Conservation (phyloP, 2,888 invertebrate species). For the Plusia festucae region DNA sequence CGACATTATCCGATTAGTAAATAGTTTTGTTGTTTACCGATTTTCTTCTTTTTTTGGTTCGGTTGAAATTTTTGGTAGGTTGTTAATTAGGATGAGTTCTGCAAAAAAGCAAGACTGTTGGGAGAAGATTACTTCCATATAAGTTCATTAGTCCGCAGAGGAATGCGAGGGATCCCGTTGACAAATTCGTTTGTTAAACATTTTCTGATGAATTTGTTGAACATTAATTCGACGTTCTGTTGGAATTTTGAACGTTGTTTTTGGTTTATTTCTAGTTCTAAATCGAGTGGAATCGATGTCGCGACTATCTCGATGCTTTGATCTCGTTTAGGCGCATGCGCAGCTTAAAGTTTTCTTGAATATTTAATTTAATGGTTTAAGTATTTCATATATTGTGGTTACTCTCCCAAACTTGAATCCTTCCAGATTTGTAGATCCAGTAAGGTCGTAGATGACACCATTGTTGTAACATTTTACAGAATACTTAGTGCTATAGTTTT, state of each 20-base stretch:
- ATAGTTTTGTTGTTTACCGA: not conserved
- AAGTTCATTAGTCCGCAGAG: conserved; percentile 4
- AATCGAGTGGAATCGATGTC: conserved; percentile 79
- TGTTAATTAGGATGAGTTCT: not conserved
- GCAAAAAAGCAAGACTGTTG: not conserved
- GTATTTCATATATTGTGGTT: not conserved
- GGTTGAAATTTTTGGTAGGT: not conserved
- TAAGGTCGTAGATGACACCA: no score
- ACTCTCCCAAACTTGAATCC: not conserved
- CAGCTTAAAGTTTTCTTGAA: conserved; percentile 66
- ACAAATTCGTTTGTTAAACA: conserved; percentile 75
- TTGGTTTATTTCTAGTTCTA: conserved; percentile 70
- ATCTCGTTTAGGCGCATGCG: conserved; percentile 68
- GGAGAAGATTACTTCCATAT: not conserved
- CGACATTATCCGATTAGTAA: conserved; percentile 49
- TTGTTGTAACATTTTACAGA: no score
- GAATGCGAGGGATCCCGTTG: conserved; percentile 60
- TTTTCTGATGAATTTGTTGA: conserved; percentile 80
- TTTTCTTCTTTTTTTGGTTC: conserved; percentile 8
- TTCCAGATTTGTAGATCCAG: no score
- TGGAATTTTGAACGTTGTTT: conserved; percentile 71
- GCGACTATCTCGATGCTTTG: conserved; percentile 74
- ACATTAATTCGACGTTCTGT: conserved; percentile 68
- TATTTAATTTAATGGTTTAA: not conserved
- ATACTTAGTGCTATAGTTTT: no score